Percentiles rank a stretch among this genome's conserved stretches.
These are phyloP conservation scores for Mus pahari DNA, from an alignment of 2,113 vertebrate species.

Conservation along the genomic window DNA sequence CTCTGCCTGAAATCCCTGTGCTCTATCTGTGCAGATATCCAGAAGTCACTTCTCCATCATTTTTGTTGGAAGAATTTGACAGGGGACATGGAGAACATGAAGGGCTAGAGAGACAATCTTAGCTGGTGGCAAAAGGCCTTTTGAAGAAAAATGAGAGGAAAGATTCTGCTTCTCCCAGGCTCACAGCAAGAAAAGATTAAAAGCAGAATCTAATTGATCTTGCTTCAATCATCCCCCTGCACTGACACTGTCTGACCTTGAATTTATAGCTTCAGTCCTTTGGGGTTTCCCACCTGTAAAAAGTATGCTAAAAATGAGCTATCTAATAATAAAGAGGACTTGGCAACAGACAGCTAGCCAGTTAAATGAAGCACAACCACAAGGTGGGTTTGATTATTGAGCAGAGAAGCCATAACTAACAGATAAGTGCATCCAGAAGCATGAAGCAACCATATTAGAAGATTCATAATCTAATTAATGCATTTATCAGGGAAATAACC, in stretches of 20 bases:
- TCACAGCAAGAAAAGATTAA: not conserved
- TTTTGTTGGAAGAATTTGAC: not conserved
- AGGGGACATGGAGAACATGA: not conserved
- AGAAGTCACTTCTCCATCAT: not conserved
- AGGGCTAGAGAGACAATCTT: not conserved
- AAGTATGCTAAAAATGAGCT: not conserved
- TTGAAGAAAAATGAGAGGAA: not conserved
- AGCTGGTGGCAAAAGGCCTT: not conserved
- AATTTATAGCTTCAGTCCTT: conserved; percentile 33
- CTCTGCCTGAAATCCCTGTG: too few relatives aligned
- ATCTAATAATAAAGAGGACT: not conserved
- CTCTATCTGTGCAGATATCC: not conserved
- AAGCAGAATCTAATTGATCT: conserved; percentile 13
- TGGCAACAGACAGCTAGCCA: not conserved
- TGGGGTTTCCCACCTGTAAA: conserved; percentile 21
- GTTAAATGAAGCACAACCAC: not conserved
- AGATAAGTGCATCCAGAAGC: not conserved
- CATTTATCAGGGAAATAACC: not conserved
- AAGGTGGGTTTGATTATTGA: not conserved
- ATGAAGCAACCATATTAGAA: not conserved
- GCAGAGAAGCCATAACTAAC: not conserved
- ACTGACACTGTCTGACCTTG: conserved; percentile 24
- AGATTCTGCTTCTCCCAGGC: conserved; percentile 21
- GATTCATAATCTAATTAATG: not conserved
- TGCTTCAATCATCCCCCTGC: not conserved